Evolutionary conservation across 2,113 vertebrate genomes (phyloP).

Genomic region (Acanthochromis polyacanthus): DNA sequence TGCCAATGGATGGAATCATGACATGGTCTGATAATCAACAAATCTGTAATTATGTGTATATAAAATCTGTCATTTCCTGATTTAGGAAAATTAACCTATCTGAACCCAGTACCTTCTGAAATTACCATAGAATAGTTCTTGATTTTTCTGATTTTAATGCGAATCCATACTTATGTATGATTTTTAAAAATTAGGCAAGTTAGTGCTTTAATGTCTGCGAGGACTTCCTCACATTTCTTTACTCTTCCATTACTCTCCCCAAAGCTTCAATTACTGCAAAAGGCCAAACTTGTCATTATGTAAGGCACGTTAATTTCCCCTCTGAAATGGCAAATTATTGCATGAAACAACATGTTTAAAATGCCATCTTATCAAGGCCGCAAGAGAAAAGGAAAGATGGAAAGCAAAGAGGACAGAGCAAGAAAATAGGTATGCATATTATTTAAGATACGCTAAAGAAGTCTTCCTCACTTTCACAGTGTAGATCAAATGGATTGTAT

Average conservation of each 20-base stretch:
- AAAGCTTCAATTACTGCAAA: conserved; percentile 76
- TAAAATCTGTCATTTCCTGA: no score
- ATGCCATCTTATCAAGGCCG: conserved; percentile 74
- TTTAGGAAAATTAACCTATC: no score
- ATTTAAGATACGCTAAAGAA: conserved; percentile 39
- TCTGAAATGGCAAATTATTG: conserved; percentile 73
- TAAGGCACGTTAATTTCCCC: conserved; percentile 73
- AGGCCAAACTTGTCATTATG: conserved; percentile 71
- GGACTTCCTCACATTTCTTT: conserved; percentile 29
- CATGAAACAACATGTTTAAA: conserved; percentile 70
- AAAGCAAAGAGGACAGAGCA: conserved; percentile 8
- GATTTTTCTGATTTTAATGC: no score
- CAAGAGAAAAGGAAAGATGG: conserved; percentile 37
- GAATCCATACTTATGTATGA: no score
- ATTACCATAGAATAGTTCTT: no score
- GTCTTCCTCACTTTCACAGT: conserved; percentile 22
- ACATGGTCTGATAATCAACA: no score
- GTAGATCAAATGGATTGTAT: conserved; percentile 69
- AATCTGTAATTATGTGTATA: no score
- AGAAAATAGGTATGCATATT: conserved; percentile 4
- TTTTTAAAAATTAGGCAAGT: conserved; percentile 9
- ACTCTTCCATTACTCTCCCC: conserved; percentile 60
- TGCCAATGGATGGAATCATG: no score
- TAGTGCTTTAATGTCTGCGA: conserved; percentile 40
- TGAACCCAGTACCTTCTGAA: no score